These are phyloP conservation scores for Clarias platycephalus DNA, from an alignment of 2,797 vertebrate genomes.

Conservation along the genomic window DNA sequence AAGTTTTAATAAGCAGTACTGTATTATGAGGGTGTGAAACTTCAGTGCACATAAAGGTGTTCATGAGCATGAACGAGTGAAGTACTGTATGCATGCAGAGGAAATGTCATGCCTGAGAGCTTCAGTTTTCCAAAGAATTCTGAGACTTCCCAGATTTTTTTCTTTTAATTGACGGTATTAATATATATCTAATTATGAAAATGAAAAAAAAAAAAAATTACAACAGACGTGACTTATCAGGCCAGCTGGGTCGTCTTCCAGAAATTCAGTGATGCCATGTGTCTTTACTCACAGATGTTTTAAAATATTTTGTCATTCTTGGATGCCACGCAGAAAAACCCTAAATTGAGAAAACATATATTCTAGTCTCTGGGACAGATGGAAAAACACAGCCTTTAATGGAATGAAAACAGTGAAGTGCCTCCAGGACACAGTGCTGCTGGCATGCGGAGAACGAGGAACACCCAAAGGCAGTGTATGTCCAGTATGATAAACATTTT, in stretches of 20 bases:
- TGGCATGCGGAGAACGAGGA: constrained; percentile 26
- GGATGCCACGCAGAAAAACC: neutral
- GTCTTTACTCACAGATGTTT: constrained; percentile 23
- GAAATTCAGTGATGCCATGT: neutral
- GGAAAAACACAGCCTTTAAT: constrained; percentile 9
- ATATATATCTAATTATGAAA: neutral
- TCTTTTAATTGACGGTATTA: neutral
- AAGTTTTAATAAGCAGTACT: neutral
- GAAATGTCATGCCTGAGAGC: neutral
- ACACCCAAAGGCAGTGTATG: neutral
- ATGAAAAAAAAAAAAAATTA: neutral
- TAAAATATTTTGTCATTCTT: constrained; percentile 29
- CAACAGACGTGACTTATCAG: neutral
- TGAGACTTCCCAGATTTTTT: neutral
- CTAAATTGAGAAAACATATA: neutral
- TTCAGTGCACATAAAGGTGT: neutral
- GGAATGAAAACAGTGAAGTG: constrained; percentile 28
- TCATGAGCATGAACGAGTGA: neutral
- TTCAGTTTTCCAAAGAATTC: neutral
- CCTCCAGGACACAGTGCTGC: constrained; percentile 12
- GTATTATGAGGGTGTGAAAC: neutral
- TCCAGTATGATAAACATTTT: neutral
- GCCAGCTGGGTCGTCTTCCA: constrained; percentile 26
- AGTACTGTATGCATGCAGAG: neutral
- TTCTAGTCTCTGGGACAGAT: neutral